These are phyloP conservation scores for Coelopa pilipes DNA, from an alignment of 2,888 invertebrate species.

Conservation along the genomic window DNA sequence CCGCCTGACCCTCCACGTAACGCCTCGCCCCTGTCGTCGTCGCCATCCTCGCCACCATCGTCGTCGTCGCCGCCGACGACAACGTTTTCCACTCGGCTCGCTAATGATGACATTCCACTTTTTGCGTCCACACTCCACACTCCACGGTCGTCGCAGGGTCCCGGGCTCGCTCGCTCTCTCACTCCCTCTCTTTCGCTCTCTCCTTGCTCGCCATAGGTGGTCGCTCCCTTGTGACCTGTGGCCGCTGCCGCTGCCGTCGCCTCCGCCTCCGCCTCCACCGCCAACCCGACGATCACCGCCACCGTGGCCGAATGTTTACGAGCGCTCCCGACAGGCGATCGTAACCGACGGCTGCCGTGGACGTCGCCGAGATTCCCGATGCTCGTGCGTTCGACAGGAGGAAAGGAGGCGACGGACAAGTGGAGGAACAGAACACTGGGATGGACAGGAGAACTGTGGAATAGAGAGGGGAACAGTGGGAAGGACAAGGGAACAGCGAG, in stretches of 20 bases:
- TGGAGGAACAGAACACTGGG: too few relatives aligned
- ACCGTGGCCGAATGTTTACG: slow-evolving; percentile 22
- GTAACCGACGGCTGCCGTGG: slow-evolving; percentile 1
- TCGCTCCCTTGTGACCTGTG: slow-evolving; percentile 15
- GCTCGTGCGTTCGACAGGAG: too few relatives aligned
- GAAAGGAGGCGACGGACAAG: too few relatives aligned
- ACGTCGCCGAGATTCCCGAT: slow-evolving; percentile 6
- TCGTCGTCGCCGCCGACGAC: background rate
- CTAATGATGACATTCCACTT: slow-evolving; percentile 30
- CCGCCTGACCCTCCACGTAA: too few relatives aligned
- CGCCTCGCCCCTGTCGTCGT: too few relatives aligned
- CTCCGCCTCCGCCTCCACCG: too few relatives aligned
- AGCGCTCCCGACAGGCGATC: slow-evolving; percentile 7
- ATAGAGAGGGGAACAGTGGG: background rate
- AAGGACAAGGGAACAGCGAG: background rate
- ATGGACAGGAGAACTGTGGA: too few relatives aligned
- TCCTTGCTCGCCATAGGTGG: background rate
- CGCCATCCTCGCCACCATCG: background rate
- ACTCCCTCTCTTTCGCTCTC: too few relatives aligned
- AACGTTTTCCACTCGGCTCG: slow-evolving; percentile 21
- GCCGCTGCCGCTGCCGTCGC: slow-evolving; percentile 8
- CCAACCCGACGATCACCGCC: background rate
- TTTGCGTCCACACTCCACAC: background rate
- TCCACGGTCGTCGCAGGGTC: slow-evolving; percentile 10
- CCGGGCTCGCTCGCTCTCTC: too few relatives aligned